A percentile compares a stretch with the other conserved stretches of the same genome.
Conservation (phyloP, 1,140 invertebrate genomes). For the Belonocnema kinseyi region DNA sequence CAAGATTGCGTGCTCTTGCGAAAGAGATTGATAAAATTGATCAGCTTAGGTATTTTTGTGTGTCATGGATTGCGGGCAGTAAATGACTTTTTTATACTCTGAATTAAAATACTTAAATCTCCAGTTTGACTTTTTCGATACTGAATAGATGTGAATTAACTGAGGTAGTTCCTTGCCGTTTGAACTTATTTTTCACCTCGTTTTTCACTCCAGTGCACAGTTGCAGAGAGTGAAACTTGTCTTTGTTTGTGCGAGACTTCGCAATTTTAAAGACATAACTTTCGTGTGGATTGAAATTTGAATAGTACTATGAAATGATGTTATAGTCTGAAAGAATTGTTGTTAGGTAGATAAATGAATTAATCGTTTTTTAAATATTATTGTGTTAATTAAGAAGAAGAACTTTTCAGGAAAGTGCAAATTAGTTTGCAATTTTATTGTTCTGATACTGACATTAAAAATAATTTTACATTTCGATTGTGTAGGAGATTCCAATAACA, state of each 20-base stretch:
- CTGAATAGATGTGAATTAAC: conserved; percentile 16
- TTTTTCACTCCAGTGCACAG: neutral
- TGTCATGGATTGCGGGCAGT: conserved; percentile 20
- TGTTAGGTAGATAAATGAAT: conserved; percentile 1
- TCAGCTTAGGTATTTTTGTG: neutral
- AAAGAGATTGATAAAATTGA: neutral
- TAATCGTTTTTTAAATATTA: conserved; percentile 11
- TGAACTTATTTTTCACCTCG: neutral
- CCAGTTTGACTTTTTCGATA: conserved; percentile 3
- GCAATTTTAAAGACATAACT: conserved; percentile 8
- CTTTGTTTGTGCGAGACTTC: neutral
- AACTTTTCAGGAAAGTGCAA: neutral
- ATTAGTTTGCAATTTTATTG: neutral
- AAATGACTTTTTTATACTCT: conserved; percentile 19
- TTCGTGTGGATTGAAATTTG: conserved; percentile 1
- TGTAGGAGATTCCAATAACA: too few species aligned
- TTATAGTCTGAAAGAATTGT: conserved; percentile 20
- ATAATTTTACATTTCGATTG: too few species aligned
- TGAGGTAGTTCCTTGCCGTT: neutral
- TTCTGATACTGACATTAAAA: neutral
- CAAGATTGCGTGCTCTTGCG: neutral
- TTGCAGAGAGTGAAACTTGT: neutral
- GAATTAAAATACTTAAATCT: conserved; percentile 3
- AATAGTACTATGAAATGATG: neutral
- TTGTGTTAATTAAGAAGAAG: neutral